phyloP scores from a whole-genome alignment of 2,797 vertebrate species.

The Chromobotia macracanthus region DNA sequence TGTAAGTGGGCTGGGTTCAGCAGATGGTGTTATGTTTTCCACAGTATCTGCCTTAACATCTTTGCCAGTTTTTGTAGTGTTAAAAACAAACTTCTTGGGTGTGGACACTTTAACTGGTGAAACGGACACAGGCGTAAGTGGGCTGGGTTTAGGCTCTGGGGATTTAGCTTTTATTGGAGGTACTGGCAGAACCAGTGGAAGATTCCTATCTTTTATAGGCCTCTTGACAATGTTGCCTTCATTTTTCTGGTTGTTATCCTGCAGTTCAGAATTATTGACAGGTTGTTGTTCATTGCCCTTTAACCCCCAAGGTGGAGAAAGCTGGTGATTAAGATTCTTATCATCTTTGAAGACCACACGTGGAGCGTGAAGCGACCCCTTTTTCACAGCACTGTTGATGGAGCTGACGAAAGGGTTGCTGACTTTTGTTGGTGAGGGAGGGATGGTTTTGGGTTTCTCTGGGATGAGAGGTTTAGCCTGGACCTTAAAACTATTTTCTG shows the following conservation, averaged over 20 bases:
- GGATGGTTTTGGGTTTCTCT: slow-evolving; percentile 65
- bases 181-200: slow-evolving; percentile 15
- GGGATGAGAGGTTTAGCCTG: slow-evolving; percentile 56
- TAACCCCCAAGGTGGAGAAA: slow-evolving; percentile 24
- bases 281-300: slow-evolving; percentile 56
- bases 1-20: background rate
- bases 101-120: slow-evolving; percentile 60
- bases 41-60: slow-evolving; percentile 15
- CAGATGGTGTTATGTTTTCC: background rate
- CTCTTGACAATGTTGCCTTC: slow-evolving; percentile 50
- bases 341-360: slow-evolving; percentile 77
- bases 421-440: slow-evolving; percentile 68
- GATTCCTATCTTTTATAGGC: slow-evolving; percentile 62
- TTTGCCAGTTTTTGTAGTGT: slow-evolving; percentile 60
- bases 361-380: slow-evolving; percentile 44
- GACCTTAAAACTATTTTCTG: slow-evolving; percentile 60
- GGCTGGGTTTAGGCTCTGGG: background rate
- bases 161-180: slow-evolving; percentile 25
- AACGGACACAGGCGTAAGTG: background rate
- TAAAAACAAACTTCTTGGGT: slow-evolving; percentile 61
- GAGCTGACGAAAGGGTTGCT: slow-evolving; percentile 72
- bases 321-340: slow-evolving; percentile 57
- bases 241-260: slow-evolving; percentile 66
- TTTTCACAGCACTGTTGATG: slow-evolving; percentile 66
- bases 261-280: background rate